A percentile compares a stretch with the other conserved stretches of the same genome.
phyloP scores from a whole-genome alignment of 1,140 invertebrate species.

The Rhizoglyphus robini region DNA sequence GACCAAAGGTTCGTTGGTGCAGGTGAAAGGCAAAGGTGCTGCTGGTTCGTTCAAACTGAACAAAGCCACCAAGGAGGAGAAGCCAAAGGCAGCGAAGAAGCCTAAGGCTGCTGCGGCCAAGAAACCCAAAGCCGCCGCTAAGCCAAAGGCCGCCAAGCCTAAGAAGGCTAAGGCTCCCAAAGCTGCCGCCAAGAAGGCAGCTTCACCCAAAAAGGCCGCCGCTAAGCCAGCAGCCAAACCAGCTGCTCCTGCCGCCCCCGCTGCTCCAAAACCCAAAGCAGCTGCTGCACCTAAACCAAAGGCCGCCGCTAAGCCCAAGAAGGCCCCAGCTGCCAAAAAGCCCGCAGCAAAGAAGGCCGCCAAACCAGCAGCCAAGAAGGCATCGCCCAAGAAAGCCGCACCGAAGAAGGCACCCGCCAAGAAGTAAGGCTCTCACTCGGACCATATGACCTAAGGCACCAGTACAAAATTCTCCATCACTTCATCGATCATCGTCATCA shows the following conservation, averaged over 20 bases:
- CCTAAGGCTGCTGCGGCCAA: not conserved
- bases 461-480: no score
- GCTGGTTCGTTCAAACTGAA: no score
- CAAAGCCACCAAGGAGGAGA: no score
- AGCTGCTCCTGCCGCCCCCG: no score
- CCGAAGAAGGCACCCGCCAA: constrained; percentile 22
- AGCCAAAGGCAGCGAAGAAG: constrained; percentile 21
- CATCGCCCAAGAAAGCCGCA: constrained; percentile 18
- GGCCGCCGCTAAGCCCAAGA: constrained; percentile 15
- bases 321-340: constrained; percentile 23
- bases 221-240: not conserved
- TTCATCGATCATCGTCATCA: no score
- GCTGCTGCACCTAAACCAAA: not conserved
- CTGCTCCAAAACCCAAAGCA: not conserved
- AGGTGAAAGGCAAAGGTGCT: no score
- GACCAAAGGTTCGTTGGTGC: no score
- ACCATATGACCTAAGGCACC: no score
- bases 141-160: not conserved
- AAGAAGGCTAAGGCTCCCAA: not conserved
- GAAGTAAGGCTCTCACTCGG: not conserved
- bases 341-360: not conserved
- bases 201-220: not conserved
- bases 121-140: not conserved
- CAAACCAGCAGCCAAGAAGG: no score
- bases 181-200: constrained; percentile 3